A percentile compares a stretch with the other conserved stretches of the same genome.
Conservation (phyloP, 2,113 vertebrate species). For the Hippocampus guttulatus region DNA sequence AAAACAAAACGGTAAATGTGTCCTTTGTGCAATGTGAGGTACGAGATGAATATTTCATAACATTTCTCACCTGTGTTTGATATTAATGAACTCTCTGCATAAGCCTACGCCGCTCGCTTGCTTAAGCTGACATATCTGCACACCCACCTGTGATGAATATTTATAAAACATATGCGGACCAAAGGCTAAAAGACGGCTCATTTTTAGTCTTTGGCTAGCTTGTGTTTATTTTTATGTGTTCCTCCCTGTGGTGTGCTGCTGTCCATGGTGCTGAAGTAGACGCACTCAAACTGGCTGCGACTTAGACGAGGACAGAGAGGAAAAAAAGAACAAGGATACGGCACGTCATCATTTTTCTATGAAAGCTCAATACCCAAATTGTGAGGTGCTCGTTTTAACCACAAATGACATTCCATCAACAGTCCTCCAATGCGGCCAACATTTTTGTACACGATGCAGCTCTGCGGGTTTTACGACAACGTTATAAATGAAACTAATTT, state of each 20-base stretch:
- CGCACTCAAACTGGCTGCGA: background rate
- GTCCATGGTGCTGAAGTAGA: constrained; percentile 60
- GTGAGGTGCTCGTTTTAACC: background rate
- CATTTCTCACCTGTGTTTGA: constrained; percentile 43
- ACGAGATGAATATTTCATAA: constrained; percentile 47
- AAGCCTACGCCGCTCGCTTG: constrained; percentile 32
- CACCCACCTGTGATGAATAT: constrained; percentile 57
- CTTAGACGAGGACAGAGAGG: background rate
- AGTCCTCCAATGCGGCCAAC: background rate
- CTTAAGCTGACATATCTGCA: constrained; percentile 38
- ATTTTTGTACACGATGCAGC: background rate
- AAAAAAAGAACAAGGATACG: background rate
- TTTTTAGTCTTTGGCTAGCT: constrained; percentile 30
- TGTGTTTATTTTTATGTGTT: constrained; percentile 13
- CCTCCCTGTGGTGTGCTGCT: constrained; percentile 36
- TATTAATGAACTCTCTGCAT: constrained; percentile 50
- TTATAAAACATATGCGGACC: constrained; percentile 33
- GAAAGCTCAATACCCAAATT: background rate
- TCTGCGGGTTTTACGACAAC: background rate
- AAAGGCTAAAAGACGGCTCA: constrained; percentile 42
- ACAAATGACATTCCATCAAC: background rate
- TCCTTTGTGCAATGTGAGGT: constrained; percentile 16
- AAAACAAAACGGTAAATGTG: constrained; percentile 32
- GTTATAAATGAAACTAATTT: background rate
- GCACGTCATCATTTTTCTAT: background rate